Conservation (phyloP, 1,140 invertebrate genomes). For the Sarcophaga bullata region DNA sequence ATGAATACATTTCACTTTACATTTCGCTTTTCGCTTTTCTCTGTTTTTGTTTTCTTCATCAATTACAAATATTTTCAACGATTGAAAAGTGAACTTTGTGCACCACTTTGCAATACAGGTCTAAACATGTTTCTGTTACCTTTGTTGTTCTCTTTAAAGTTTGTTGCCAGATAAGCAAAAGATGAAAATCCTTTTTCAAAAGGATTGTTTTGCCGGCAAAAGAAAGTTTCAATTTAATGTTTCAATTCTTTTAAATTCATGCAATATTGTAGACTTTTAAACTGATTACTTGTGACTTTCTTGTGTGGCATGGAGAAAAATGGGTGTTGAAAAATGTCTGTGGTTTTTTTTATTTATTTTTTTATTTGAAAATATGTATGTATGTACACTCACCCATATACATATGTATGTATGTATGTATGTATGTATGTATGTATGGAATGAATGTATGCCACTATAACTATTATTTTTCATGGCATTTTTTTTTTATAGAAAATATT, state of each 20-base stretch:
- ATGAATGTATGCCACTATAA: neutral
- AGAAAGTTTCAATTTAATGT: neutral
- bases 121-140: neutral
- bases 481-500: neutral
- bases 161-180: too few relatives aligned
- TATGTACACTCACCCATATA: neutral
- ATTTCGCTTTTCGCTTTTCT: too few relatives aligned
- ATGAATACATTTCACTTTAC: neutral
- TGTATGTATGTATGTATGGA: neutral
- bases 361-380: neutral
- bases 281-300: constrained; percentile 5
- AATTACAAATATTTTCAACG: neutral
- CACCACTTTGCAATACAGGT: neutral
- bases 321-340: constrained; percentile 3
- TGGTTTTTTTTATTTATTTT: neutral
- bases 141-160: too few relatives aligned
- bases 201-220: too few relatives aligned
- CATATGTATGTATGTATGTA: neutral
- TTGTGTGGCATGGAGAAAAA: neutral
- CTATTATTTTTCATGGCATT: neutral
- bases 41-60: neutral
- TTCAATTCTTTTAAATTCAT: neutral
- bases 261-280: neutral
- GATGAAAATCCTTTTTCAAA: too few relatives aligned
- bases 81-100: constrained; percentile 10